Evolutionary conservation across 2,113 vertebrate species (phyloP), one percentile per base, ranked within the genome.

Genomic region (Genyomyrus donnyi): DNA sequence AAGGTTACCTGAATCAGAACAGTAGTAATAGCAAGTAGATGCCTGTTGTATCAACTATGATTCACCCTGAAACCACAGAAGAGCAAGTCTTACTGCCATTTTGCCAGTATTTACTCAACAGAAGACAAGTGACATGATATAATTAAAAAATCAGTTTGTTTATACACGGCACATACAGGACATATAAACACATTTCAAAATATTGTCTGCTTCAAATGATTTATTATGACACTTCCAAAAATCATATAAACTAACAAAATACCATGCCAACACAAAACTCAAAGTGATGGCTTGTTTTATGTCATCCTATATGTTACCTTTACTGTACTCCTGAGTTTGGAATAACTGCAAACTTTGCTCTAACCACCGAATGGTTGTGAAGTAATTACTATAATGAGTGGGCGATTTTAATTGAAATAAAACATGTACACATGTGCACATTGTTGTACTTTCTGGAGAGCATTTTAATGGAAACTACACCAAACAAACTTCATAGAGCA

Each of bases 1-100:
- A 90, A 90, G 89, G 85, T 90, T 88, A 90, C 85, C 89, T 80
- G 86, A 90, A 88, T 77, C 85, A 88, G 66, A 88, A 42, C 45
- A 80, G 66, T 66, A 80, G 85, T 80, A 88, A 88, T 58, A 66
- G 48, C 46, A 85, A 50, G 45, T 45, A 21, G 62, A 49, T 77
- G 58, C 85, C 62, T 90, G 62, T 88, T 80, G 31, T 42, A 80
- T 80, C 74, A 88, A 88, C 48, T 80, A 86, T 80, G 66, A 90
- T 88, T 90, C 86, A 90, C 77, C 52, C 85, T 88, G 86, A 90
- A 90, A 90, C 89, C 62, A 88, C 85, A 27, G 49, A 21, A 7
- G 50, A 80, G 7, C 48, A 53, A 21, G 15, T 80, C 24, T 70
- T 53, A 66, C 85, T 90, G 58, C 24, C 31, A 52, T 90, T 52